phyloP scores from a whole-genome alignment of 2,888 invertebrate species.

The Cheilosia variabilis region DNA sequence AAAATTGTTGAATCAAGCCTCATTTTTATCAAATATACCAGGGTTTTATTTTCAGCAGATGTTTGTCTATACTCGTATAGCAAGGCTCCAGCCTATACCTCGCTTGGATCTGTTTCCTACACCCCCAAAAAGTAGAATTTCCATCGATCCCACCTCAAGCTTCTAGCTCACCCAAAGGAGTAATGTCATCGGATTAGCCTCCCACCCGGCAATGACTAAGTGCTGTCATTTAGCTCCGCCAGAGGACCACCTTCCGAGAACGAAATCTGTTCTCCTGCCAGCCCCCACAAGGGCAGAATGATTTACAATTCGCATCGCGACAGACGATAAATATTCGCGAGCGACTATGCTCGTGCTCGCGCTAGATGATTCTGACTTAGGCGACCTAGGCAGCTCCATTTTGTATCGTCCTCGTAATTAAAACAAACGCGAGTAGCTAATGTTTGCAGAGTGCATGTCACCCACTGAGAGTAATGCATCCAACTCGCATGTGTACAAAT shows the following conservation, averaged over 20 bases:
- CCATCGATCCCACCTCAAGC: background rate
- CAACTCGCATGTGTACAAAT: constrained; percentile 32
- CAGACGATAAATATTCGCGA: constrained; percentile 21
- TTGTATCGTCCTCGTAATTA: constrained; percentile 49
- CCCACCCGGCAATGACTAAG: constrained; percentile 16
- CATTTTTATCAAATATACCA: too few species aligned
- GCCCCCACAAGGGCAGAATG: constrained; percentile 19
- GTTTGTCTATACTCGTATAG: too few species aligned
- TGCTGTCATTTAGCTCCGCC: constrained; percentile 7
- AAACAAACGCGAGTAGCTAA: constrained; percentile 54
- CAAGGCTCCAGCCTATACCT: too few species aligned
- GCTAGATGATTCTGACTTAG: constrained; percentile 14
- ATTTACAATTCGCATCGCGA: constrained; percentile 24
- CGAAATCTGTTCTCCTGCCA: constrained; percentile 14
- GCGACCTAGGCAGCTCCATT: background rate
- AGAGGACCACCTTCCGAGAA: constrained; percentile 12
- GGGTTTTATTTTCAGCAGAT: too few species aligned
- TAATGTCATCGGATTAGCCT: background rate
- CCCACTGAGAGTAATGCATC: constrained; percentile 44
- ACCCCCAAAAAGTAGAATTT: too few species aligned
- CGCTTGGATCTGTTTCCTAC: too few species aligned
- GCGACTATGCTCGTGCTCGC: constrained; percentile 19
- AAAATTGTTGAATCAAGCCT: too few species aligned
- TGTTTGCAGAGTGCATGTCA: constrained; percentile 43
- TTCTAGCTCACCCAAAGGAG: background rate